A percentile compares a stretch with the other conserved stretches of the same genome.
These are phyloP conservation scores for Urechis unicinctus DNA, from an alignment of 2,888 invertebrate genomes.

Conservation along the genomic window DNA sequence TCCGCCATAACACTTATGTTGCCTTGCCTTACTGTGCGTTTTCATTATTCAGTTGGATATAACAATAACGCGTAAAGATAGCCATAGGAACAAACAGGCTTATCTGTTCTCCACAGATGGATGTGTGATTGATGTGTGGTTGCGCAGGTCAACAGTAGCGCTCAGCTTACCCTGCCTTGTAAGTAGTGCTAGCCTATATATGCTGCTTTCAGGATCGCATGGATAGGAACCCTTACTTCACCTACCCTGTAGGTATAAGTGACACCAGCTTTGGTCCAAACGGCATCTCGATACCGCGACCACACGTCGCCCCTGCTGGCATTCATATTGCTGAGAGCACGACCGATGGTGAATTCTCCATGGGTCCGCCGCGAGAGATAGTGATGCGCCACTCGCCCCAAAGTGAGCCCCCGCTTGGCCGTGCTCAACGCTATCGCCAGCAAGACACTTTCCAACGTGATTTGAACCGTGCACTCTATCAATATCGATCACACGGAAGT, in stretches of 20 bases:
- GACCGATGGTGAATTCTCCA: neutral
- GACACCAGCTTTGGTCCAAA: neutral
- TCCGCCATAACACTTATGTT: too few relatives aligned
- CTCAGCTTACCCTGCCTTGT: neutral
- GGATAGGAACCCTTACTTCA: neutral
- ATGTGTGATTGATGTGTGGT: too few relatives aligned
- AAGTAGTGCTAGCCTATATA: neutral
- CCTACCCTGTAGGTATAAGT: neutral
- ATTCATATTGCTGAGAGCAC: neutral
- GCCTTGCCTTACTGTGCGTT: too few relatives aligned
- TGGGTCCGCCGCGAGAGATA: too few relatives aligned
- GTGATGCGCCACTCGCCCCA: neutral
- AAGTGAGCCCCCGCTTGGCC: neutral
- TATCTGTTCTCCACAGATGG: too few relatives aligned
- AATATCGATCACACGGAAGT: neutral
- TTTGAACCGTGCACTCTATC: slow-evolving; percentile 5
- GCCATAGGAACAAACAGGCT: too few relatives aligned
- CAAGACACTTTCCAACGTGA: slow-evolving; percentile 10
- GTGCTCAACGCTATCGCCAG: neutral
- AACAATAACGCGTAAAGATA: too few relatives aligned
- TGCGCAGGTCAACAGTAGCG: too few relatives aligned
- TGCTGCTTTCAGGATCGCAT: neutral
- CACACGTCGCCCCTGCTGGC: neutral
- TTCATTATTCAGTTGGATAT: too few relatives aligned
- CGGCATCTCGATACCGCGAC: neutral